Percentiles rank a stretch among this genome's conserved stretches.
Conservation (phyloP, 2,797 vertebrate species). For the Sarcoramphus papa region DNA sequence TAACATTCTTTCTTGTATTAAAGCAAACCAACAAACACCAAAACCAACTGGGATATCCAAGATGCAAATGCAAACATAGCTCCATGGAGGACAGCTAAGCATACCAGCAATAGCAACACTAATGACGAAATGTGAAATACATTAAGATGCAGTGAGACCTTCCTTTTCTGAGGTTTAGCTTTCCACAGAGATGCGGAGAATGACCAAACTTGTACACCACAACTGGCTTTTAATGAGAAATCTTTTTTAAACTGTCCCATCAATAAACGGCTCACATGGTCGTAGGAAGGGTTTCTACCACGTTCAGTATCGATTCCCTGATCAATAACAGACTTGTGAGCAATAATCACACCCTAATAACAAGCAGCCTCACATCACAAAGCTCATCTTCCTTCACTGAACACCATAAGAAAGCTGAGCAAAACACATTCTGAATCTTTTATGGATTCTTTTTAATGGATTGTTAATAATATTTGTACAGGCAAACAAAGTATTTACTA, state of each 20-base stretch:
- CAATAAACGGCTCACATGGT: neutral
- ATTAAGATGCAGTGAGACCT: neutral
- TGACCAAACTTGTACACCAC: neutral
- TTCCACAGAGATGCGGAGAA: neutral
- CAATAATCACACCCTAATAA: slow-evolving; percentile 11
- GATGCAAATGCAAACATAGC: neutral
- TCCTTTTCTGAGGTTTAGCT: neutral
- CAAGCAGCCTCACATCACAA: neutral
- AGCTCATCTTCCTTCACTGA: slow-evolving; percentile 13
- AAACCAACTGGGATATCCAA: neutral
- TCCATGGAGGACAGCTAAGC: neutral
- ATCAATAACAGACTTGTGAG: slow-evolving; percentile 21
- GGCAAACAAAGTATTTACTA: slow-evolving; percentile 3
- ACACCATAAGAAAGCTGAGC: neutral
- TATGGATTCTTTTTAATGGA: slow-evolving; percentile 12
- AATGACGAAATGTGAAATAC: neutral
- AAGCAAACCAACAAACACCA: neutral
- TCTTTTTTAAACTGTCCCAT: neutral
- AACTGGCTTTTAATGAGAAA: neutral
- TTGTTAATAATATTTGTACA: slow-evolving; percentile 34
- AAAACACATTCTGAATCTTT: neutral
- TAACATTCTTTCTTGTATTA: neutral
- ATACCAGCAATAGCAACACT: neutral
- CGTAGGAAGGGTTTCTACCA: neutral
- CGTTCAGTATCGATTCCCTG: neutral